Conservation (phyloP, 2,113 vertebrate genomes). For the Hypanus sabinus region DNA sequence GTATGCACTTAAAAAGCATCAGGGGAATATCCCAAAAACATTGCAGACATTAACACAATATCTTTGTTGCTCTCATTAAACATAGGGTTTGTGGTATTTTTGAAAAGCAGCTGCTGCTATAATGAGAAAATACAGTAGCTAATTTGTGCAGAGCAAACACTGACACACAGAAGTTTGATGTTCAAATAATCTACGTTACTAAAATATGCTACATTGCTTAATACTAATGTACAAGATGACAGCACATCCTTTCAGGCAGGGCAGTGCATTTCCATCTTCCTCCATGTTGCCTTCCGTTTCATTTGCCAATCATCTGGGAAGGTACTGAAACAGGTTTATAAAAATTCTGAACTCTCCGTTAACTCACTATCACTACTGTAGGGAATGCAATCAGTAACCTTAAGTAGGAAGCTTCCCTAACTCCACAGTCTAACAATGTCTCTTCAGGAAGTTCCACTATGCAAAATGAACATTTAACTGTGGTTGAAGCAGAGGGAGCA, state of each 20-base stretch:
- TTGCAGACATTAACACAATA: no score
- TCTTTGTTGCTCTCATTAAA: no score
- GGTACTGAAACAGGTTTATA: neutral
- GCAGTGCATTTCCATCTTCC: neutral
- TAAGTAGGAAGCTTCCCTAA: neutral
- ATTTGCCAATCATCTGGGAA: neutral
- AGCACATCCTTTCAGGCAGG: neutral
- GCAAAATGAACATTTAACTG: neutral
- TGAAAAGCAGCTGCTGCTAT: no score
- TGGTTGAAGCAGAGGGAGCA: no score
- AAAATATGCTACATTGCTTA: no score
- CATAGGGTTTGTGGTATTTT: no score
- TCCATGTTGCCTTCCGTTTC: neutral
- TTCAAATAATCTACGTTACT: no score
- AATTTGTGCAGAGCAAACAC: no score
- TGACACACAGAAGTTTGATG: no score
- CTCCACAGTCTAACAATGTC: neutral
- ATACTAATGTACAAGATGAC: no score
- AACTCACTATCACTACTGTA: neutral
- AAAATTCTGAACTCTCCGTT: neutral
- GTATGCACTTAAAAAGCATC: neutral
- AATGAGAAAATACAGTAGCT: no score
- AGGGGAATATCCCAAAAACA: neutral
- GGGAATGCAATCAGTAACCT: neutral
- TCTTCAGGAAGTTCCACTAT: neutral